Percentiles rank a stretch among this genome's conserved stretches.
These are phyloP conservation scores for Pelosia muscerda DNA, from an alignment of 2,888 invertebrate species.

Conservation along the genomic window DNA sequence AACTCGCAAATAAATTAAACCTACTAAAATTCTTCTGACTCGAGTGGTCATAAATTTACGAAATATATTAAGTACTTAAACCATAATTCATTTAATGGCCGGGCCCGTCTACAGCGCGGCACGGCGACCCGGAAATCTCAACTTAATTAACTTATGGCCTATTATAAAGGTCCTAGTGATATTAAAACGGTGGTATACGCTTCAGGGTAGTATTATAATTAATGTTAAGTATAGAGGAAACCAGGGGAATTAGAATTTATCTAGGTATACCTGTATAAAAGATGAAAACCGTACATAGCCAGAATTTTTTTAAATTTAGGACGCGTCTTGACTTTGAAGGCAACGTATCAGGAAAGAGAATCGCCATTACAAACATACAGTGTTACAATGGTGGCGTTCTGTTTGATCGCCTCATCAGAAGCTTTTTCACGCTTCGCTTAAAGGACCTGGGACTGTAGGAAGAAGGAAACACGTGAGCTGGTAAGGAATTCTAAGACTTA, in stretches of 20 bases:
- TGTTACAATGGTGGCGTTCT: too few relatives aligned
- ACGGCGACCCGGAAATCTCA: conserved; percentile 59
- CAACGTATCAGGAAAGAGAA: too few relatives aligned
- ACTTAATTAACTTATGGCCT: conserved; percentile 72
- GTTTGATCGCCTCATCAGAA: too few relatives aligned
- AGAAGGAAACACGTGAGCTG: too few relatives aligned
- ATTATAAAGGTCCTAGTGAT: conserved; percentile 59
- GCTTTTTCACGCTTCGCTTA: too few relatives aligned
- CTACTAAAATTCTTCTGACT: conserved; percentile 25
- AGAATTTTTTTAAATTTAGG: too few relatives aligned
- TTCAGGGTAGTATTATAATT: conserved; percentile 28
- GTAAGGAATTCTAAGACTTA: too few relatives aligned
- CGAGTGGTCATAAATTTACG: conserved; percentile 51
- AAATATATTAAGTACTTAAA: conserved; percentile 54
- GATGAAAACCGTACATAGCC: too few relatives aligned
- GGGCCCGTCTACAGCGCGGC: conserved; percentile 42
- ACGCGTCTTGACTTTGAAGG: too few relatives aligned
- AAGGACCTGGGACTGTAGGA: too few relatives aligned
- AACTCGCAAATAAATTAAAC: conserved; percentile 28
- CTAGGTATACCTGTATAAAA: too few relatives aligned
- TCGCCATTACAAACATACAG: too few relatives aligned
- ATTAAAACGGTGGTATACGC: conserved; percentile 35
- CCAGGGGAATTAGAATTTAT: background rate
- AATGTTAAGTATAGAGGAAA: background rate
- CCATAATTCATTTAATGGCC: conserved; percentile 57